Conservation (phyloP, 2,888 invertebrate species). For the Dicranocentrus wangi region DNA sequence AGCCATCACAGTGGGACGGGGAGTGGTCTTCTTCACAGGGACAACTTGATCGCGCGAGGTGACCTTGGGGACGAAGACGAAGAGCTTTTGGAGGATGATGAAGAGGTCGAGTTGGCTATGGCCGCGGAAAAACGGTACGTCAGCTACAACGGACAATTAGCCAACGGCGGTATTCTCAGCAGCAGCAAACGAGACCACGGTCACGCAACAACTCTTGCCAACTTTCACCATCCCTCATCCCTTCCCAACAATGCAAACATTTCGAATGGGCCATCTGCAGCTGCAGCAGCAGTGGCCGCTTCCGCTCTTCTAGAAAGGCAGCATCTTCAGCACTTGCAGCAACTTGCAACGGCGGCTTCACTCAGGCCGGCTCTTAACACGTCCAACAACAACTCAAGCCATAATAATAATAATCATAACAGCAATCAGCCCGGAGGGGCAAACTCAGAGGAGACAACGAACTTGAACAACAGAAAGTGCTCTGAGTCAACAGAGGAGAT, state of each 20-base stretch:
- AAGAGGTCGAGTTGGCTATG: constrained; percentile 53
- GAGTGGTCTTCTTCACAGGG: constrained; percentile 39
- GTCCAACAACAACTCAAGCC: constrained; percentile 6
- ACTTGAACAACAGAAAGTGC: constrained; percentile 60
- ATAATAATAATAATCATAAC: constrained; percentile 38
- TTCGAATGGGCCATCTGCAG: constrained; percentile 50
- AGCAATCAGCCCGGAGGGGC: constrained; percentile 25
- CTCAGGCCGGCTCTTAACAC: constrained; percentile 49
- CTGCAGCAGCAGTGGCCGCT: constrained; percentile 43
- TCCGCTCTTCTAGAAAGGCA: constrained; percentile 53
- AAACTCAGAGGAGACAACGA: constrained; percentile 38
- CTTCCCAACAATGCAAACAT: constrained; percentile 42
- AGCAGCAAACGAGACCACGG: constrained; percentile 33
- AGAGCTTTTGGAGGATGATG: constrained; percentile 63
- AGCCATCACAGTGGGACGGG: constrained; percentile 49
- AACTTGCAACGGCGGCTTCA: constrained; percentile 50
- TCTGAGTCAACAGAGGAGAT: constrained; percentile 65
- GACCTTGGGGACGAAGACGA: constrained; percentile 64
- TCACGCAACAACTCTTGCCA: constrained; percentile 50
- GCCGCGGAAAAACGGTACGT: constrained; percentile 45
- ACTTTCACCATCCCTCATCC: constrained; percentile 55
- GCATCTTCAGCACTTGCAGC: constrained; percentile 52
- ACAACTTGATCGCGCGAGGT: constrained; percentile 33
- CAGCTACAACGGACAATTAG: constrained; percentile 54
- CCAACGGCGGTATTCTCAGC: constrained; percentile 33